Evolutionary conservation across 2,113 vertebrate species (phyloP).

Genomic region (Oryzias woworae): DNA sequence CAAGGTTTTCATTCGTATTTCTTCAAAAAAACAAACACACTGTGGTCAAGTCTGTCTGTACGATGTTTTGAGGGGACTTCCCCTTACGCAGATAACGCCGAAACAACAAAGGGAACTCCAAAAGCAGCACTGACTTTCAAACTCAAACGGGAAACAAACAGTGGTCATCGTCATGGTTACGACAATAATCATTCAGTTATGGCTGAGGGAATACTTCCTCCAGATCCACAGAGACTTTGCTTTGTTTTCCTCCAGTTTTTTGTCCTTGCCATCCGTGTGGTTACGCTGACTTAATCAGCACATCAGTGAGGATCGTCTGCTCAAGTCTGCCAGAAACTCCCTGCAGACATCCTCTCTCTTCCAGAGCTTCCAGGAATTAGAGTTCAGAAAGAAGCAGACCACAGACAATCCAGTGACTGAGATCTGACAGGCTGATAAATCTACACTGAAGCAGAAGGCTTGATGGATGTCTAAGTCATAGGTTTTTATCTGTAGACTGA

Average conservation of each 20-base stretch:
- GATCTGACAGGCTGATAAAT: no score
- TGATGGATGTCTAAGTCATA: no score
- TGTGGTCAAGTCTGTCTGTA: neutral
- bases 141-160: slow-evolving; percentile 21
- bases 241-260: no score
- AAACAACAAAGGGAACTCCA: neutral
- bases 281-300: neutral
- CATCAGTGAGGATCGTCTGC: no score
- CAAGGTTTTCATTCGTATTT: neutral
- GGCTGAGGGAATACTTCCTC: neutral
- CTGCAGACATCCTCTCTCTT: no score
- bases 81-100: neutral
- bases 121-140: neutral
- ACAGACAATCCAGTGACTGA: no score
- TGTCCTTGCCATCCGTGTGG: neutral
- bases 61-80: slow-evolving; percentile 2
- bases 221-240: no score
- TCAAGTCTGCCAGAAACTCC: no score
- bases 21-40: neutral
- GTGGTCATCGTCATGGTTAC: slow-evolving; percentile 3
- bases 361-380: no score
- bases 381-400: no score
- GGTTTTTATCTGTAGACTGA: no score
- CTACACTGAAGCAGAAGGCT: no score
- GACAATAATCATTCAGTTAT: slow-evolving; percentile 1